Evolutionary conservation across 2,113 vertebrate genomes (phyloP).

Genomic region (Phaetusa simplex): DNA sequence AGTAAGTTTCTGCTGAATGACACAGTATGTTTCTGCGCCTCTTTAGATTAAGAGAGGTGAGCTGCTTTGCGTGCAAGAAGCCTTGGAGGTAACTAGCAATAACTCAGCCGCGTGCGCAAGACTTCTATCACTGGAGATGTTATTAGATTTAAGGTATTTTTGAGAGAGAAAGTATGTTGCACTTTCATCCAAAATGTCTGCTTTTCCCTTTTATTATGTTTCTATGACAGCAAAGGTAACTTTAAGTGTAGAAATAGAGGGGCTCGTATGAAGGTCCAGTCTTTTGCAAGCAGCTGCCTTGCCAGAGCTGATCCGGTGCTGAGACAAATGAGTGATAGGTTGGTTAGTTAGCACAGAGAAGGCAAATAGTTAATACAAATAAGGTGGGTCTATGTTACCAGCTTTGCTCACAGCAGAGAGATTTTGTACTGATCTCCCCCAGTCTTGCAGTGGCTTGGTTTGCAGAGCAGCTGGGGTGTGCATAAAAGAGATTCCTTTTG

Average conservation of each 20-base stretch:
- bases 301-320: not conserved
- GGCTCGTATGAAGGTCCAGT: not conserved
- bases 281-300: not conserved
- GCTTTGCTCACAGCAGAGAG: not conserved
- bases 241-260: not conserved
- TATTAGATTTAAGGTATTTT: not conserved
- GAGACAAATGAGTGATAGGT: not conserved
- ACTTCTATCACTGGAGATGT: not conserved
- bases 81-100: not conserved
- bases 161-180: not conserved
- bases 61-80: not conserved
- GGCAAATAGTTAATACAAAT: not conserved
- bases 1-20: not conserved
- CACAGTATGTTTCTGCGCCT: not conserved
- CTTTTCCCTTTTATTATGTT: not conserved
- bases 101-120: not conserved
- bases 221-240: not conserved
- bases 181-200: not conserved
- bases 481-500: not conserved
- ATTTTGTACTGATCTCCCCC: not conserved
- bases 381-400: not conserved
- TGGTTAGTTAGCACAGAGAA: not conserved
- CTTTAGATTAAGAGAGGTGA: not conserved
- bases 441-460: not conserved
- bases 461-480: not conserved